Percentiles rank a stretch among this genome's conserved stretches.
Conservation (phyloP, 1,140 invertebrate genomes). For the Drosophila nigromelanica region DNA sequence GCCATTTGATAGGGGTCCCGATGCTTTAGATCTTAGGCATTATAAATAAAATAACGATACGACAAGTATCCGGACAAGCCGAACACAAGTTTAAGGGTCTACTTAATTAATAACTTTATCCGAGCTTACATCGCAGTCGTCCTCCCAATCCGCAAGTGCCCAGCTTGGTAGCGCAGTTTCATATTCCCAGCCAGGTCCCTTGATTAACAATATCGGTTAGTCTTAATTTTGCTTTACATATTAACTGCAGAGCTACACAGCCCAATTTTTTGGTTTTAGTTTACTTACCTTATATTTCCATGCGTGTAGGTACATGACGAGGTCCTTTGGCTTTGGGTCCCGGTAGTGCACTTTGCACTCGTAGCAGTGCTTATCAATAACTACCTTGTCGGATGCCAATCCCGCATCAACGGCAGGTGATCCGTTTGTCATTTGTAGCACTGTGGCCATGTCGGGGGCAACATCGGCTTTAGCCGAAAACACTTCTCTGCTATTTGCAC, state of each 20-base stretch:
- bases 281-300: conserved; percentile 92
- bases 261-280: too few species aligned
- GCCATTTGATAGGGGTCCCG: conserved; percentile 12
- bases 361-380: conserved; percentile 93
- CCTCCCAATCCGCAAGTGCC: conserved; percentile 93
- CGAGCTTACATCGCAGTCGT: conserved; percentile 67
- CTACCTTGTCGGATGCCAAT: conserved; percentile 90
- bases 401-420: conserved; percentile 86
- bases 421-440: neutral
- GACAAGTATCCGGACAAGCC: conserved; percentile 13
- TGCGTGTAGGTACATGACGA: conserved; percentile 98
- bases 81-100: neutral
- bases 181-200: conserved; percentile 95
- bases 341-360: conserved; percentile 96
- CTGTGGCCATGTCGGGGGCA: neutral
- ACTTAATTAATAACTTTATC: conserved; percentile 35
- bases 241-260: too few species aligned
- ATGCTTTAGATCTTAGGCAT: conserved; percentile 19
- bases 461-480: conserved; percentile 18
- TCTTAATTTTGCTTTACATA: neutral
- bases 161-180: conserved; percentile 94
- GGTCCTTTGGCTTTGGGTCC: conserved; percentile 94
- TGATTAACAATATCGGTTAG: conserved; percentile 1
- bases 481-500: conserved; percentile 22
- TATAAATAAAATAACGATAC: conserved; percentile 9